Conservation (phyloP, 2,113 vertebrate genomes). For the Dunckerocampus dactyliophorus region DNA sequence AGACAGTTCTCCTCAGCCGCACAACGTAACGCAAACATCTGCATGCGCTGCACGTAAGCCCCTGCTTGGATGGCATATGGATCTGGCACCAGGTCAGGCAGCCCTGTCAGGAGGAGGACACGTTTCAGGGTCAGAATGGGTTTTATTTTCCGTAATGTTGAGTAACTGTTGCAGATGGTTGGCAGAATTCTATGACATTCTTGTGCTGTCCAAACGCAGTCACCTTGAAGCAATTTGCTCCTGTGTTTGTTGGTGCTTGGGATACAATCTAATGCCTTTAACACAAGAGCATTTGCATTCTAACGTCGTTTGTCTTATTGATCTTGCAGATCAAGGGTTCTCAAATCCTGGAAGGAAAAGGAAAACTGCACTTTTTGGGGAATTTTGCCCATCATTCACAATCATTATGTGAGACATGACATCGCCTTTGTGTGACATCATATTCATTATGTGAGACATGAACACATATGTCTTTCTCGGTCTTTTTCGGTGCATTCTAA, state of each 20-base stretch:
- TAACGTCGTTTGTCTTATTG: no score
- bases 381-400: no score
- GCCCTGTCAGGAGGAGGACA: constrained; percentile 57
- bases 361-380: no score
- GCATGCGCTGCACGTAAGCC: constrained; percentile 77
- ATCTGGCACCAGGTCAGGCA: constrained; percentile 80
- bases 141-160: constrained; percentile 4
- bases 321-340: no score
- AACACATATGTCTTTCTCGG: no score
- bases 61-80: constrained; percentile 80
- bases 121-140: not conserved
- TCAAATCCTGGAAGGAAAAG: no score
- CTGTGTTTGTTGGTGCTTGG: not conserved
- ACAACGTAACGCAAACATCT: constrained; percentile 80
- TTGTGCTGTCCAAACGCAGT: constrained; percentile 7
- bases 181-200: constrained; percentile 26
- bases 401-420: no score
- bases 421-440: no score
- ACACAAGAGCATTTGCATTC: no score
- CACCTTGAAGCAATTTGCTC: not conserved
- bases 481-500: no score
- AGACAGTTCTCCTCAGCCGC: constrained; percentile 83
- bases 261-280: no score
- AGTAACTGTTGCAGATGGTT: constrained; percentile 31
- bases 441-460: no score